Base-by-base conservation (phyloP, 2,888 invertebrate species). In the Cosmorhoe ocellata region DNA sequence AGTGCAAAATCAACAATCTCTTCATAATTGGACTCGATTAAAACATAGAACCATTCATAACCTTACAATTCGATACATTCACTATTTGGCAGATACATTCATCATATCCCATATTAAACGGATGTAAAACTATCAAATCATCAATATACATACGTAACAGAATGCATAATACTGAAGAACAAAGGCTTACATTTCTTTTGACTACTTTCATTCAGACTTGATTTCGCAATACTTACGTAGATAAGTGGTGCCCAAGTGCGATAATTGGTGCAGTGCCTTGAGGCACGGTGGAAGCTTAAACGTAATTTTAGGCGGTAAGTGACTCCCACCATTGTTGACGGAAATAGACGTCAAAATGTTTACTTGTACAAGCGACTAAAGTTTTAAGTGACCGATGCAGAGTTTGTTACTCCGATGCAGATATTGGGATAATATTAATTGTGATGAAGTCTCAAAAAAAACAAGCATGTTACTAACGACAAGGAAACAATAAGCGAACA, bases 311-410 rank as follows among this genome's bases (percentile, higher is more conserved):
- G 27, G 18, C 31, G 42, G 47, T 37, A 18, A 42, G 41, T 34
- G 14, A 30, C 58, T 58, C 56, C 55, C 42, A 46, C 50, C 45
- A 56, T 57, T 57, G 59, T 57, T 55, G 42, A 43, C 58, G 57
- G 60, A 60, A 56, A 44, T 60, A 37, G 26, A 36, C 31, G 10
- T n/a, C 28, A 26, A 12, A 27, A 38, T 32, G 31, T 38, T 34
- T 39, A 8, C 27, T 24, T 37, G n/a, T 13, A 9, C 12, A 26
- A n/a, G 30, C 34, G 34, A 34, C 22, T 31, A 36, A 41, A 48
- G 36, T 48, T 26, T 41, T 18, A 34, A 6, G 30, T 4, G 22
- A 14, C 36, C 24, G 12, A 27, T 28, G 12, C 5, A 30, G 9
- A 18, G 3, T 12, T 18, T n/a, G n/a, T n/a, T n/a, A n/a, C n/a